Conservation (phyloP, 1,140 invertebrate species). For the Lucilia sericata region DNA sequence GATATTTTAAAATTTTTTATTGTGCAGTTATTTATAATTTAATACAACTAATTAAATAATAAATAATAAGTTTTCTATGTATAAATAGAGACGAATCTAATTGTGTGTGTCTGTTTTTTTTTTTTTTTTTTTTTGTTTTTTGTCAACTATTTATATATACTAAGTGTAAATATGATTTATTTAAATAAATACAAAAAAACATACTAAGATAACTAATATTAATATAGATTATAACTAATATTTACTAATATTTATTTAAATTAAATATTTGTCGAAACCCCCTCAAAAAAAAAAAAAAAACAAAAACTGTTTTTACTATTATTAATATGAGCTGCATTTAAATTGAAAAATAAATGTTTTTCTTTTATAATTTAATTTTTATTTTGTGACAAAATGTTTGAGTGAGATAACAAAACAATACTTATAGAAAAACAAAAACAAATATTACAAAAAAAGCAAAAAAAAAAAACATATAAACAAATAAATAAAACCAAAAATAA, state of each 20-base stretch:
- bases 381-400: slow-evolving; percentile 56
- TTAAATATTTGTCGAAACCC: neutral
- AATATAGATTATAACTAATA: slow-evolving; percentile 2
- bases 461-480: slow-evolving; percentile 22
- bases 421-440: slow-evolving; percentile 64
- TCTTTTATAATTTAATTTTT: slow-evolving; percentile 35
- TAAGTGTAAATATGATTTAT: slow-evolving; percentile 9
- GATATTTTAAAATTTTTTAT: neutral
- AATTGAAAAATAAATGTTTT: neutral
- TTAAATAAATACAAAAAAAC: neutral
- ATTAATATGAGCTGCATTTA: slow-evolving; percentile 32
- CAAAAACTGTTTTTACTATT: neutral
- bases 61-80: neutral
- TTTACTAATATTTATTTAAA: neutral
- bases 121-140: too few species aligned
- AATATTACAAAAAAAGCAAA: slow-evolving; percentile 55
- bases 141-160: neutral
- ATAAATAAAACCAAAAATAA: slow-evolving; percentile 27
- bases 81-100: too few species aligned
- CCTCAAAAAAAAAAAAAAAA: neutral
- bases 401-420: slow-evolving; percentile 68
- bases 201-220: neutral
- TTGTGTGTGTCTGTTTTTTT: too few species aligned
- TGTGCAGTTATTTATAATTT: neutral
- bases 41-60: neutral